phyloP scores from a whole-genome alignment of 2,888 invertebrate genomes.

The Drosophila prostipennis region DNA sequence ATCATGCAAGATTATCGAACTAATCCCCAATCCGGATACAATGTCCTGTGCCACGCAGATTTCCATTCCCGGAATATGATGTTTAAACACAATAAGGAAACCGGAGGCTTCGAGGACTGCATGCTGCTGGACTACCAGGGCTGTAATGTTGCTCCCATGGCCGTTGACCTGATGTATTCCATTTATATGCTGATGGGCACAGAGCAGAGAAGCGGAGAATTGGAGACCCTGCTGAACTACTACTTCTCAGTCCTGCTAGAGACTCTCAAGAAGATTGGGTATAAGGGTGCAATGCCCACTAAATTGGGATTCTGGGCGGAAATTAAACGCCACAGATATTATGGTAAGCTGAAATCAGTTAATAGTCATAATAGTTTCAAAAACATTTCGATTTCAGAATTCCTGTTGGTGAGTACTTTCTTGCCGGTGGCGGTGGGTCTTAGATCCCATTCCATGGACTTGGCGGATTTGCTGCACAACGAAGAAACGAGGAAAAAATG shows the following conservation, averaged over 20 bases:
- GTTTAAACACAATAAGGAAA: constrained; percentile 52
- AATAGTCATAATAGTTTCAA: neutral
- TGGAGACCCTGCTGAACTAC: constrained; percentile 59
- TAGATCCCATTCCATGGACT: constrained; percentile 5
- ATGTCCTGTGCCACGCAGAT: constrained; percentile 76
- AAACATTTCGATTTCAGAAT: constrained; percentile 13
- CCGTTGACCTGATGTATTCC: constrained; percentile 63
- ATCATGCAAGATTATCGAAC: constrained; percentile 38
- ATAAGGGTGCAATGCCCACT: constrained; percentile 56
- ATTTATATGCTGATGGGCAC: constrained; percentile 58
- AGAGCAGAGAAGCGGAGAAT: constrained; percentile 48
- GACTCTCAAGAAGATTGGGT: constrained; percentile 58
- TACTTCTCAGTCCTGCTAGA: constrained; percentile 62
- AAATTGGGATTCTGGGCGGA: constrained; percentile 48
- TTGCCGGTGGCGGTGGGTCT: constrained; percentile 24
- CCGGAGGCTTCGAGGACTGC: constrained; percentile 48
- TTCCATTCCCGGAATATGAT: constrained; percentile 71
- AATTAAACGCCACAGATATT: constrained; percentile 46
- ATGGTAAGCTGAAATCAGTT: constrained; percentile 47
- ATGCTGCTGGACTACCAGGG: constrained; percentile 73
- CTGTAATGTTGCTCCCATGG: constrained; percentile 61
- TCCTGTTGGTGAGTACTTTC: constrained; percentile 30
- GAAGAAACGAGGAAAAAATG: neutral
- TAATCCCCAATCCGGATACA: constrained; percentile 44
- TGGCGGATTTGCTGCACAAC: constrained; percentile 7